These are phyloP conservation scores for Parnassius glacialis DNA, from an alignment of 2,888 invertebrate species.

Conservation along the genomic window DNA sequence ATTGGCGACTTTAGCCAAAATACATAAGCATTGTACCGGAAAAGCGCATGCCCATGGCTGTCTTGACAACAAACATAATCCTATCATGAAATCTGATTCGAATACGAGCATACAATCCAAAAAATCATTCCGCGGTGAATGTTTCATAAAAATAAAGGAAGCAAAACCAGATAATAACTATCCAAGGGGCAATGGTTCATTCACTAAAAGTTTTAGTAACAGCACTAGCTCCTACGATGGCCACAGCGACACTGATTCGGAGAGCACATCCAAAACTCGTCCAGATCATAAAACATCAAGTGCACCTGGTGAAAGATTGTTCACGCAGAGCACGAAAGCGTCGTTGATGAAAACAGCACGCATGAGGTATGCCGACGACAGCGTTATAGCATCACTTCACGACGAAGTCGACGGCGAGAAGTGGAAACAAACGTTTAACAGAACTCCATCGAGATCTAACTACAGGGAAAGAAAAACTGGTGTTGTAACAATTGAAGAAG, in stretches of 20 bases:
- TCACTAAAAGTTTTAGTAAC: conserved; percentile 77
- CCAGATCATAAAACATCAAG: conserved; percentile 53
- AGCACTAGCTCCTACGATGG: conserved; percentile 84
- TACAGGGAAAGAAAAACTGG: conserved; percentile 70
- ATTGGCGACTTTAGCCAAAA: conserved; percentile 77
- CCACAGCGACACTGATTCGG: conserved; percentile 84
- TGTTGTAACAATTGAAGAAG: conserved; percentile 75
- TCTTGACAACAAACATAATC: conserved; percentile 72
- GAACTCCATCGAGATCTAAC: conserved; percentile 64
- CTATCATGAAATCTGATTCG: conserved; percentile 71
- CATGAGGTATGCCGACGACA: conserved; percentile 80
- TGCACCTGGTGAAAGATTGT: conserved; percentile 76
- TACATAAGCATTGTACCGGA: conserved; percentile 88
- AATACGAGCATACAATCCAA: conserved; percentile 69
- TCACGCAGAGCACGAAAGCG: conserved; percentile 80
- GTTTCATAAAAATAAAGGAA: conserved; percentile 72
- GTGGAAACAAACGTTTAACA: conserved; percentile 57
- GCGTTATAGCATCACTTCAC: conserved; percentile 51
- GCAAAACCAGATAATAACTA: conserved; percentile 49
- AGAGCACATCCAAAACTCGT: conserved; percentile 71
- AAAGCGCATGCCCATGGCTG: conserved; percentile 88
- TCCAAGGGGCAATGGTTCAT: conserved; percentile 51
- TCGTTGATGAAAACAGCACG: conserved; percentile 82
- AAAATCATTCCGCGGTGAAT: conserved; percentile 65
- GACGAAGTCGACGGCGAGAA: conserved; percentile 74